phyloP scores from a whole-genome alignment of 1,140 invertebrate species.

The Orius laevigatus region DNA sequence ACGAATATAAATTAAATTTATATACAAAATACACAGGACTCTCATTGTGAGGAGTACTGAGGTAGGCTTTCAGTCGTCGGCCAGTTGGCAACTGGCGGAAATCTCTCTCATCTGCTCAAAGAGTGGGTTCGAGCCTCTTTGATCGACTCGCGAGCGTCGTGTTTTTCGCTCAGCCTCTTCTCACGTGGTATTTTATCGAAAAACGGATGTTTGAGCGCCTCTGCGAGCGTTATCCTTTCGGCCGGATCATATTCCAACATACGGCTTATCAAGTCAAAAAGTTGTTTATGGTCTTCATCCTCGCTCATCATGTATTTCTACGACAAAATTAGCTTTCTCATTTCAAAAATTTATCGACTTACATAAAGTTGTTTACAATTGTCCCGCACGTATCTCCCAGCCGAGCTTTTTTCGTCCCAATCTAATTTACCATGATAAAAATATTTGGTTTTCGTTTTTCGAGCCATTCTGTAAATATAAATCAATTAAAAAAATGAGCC shows the following conservation, averaged over 20 bases:
- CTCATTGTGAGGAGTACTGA: no score
- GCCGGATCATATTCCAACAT: constrained; percentile 96
- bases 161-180: constrained; percentile 35
- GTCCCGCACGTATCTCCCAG: constrained; percentile 91
- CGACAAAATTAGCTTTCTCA: constrained; percentile 22
- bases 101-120: no score
- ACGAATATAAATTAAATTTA: no score
- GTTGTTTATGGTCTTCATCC: constrained; percentile 75
- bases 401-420: constrained; percentile 88
- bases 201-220: constrained; percentile 84
- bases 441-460: constrained; percentile 95
- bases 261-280: constrained; percentile 86
- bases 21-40: no score
- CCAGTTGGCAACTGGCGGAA: no score
- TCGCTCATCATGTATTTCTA: constrained; percentile 82
- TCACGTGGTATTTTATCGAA: constrained; percentile 68
- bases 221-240: constrained; percentile 71
- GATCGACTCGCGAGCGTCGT: no score
- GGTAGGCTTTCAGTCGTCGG: no score
- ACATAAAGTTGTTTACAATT: constrained; percentile 92
- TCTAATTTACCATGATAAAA: constrained; percentile 87
- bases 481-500: neutral
- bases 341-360: constrained; percentile 28
- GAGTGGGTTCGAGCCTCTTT: no score
- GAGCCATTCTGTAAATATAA: constrained; percentile 54